Evolutionary conservation across 2,888 invertebrate genomes (phyloP), one percentile per base, ranked within the genome.

Genomic region (Chalcosyrphus nemorum): DNA sequence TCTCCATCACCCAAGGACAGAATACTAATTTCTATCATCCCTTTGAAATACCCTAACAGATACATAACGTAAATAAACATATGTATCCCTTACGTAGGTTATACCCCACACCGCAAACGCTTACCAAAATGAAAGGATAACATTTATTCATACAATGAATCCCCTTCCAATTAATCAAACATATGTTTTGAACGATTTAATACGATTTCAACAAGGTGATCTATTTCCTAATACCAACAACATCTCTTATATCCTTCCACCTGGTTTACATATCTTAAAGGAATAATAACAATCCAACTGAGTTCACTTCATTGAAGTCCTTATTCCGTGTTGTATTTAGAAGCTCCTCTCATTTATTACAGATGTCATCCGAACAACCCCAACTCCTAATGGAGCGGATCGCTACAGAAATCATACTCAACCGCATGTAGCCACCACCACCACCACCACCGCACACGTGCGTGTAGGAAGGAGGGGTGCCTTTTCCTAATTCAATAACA

Each of bases 401-500:
- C 56, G 24, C 45, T 3, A 24, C 15, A 35, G 41, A 54, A 45
- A 63, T 43, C 41, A 24, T 54, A n/a, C 74, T 54, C 47, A 35
- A 65, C 61, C 17, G 17, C 54, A 54, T n/a, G n/a, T 45, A 45
- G 17, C 5, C 29, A 32, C 5, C 32, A 15, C 13, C 29, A 32
- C 9, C 9, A 19, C 21, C 19, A 13, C 29, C 35, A 32, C 45
- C n/a, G n/a, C n/a, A n/a, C n/a, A n/a, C n/a, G n/a, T n/a, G n/a
- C n/a, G n/a, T 21, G 5, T 2, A 29, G 13, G 4, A 47, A 35
- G n/a, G n/a, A n/a, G n/a, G n/a, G n/a, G n/a, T n/a, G n/a, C n/a
- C n/a, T n/a, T n/a, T 54, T 47, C 56, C 45, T 61, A 76, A 81
- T 76, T 65, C 76, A 81, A 66, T 66, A 63, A 56, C 47, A 63